Percentiles rank a stretch among this genome's conserved stretches.
phyloP scores from a whole-genome alignment of 2,113 vertebrate species.

The Myiagra hebetior region DNA sequence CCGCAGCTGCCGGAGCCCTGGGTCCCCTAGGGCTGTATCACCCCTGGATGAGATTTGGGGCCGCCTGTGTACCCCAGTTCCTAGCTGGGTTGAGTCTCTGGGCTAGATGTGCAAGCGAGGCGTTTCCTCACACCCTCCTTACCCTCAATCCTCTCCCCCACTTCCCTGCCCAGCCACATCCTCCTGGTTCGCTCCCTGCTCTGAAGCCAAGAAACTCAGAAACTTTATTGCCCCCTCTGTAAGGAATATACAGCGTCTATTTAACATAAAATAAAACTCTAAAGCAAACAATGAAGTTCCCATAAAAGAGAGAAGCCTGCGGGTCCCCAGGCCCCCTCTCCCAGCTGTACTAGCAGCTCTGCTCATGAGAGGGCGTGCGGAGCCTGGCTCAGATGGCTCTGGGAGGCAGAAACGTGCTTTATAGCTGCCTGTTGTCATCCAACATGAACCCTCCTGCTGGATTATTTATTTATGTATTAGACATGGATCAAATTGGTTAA shows the following conservation, averaged over 20 bases:
- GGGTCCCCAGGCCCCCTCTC: constrained; percentile 25
- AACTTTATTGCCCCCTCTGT: constrained; percentile 41
- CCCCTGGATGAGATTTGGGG: not conserved
- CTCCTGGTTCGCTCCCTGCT: not conserved
- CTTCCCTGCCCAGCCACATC: not conserved
- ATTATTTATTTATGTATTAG: constrained; percentile 73
- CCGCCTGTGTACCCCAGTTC: not conserved
- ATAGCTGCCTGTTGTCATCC: constrained; percentile 54
- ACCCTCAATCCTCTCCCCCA: not conserved
- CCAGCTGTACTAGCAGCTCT: constrained; percentile 61
- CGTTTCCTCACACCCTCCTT: not conserved
- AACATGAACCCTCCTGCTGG: constrained; percentile 38
- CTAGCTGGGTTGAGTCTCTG: not conserved
- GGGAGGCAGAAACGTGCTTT: constrained; percentile 20
- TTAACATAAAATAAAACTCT: constrained; percentile 61
- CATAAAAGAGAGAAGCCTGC: constrained; percentile 32
- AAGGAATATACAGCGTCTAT: constrained; percentile 38
- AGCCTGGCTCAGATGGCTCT: constrained; percentile 51
- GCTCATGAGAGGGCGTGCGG: constrained; percentile 69
- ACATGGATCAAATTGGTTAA: constrained; percentile 66
- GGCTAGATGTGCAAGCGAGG: fast-evolving
- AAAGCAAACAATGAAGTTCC: constrained; percentile 64
- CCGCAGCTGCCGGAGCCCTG: fast-evolving
- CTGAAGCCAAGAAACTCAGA: constrained; percentile 15
- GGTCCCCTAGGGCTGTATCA: not conserved